Conservation (phyloP, 2,113 vertebrate genomes). For the Tychaedon coryphoeus region DNA sequence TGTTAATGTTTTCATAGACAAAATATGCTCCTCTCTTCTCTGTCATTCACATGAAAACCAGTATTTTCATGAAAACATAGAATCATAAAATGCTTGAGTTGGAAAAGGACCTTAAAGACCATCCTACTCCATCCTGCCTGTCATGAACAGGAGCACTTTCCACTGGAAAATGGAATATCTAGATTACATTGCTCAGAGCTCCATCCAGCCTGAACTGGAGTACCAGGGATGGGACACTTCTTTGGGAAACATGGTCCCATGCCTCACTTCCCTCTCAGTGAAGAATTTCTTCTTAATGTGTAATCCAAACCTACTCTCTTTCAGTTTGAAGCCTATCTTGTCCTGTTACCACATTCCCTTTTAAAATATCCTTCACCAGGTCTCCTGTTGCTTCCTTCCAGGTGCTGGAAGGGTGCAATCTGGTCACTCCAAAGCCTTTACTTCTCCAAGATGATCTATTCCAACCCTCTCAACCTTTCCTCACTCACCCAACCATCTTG, state of each 20-base stretch:
- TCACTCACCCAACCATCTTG: not conserved
- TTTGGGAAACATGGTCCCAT: not conserved
- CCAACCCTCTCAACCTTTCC: not conserved
- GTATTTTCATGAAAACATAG: not conserved
- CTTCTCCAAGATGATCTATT: not conserved
- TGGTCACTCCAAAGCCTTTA: accelerated
- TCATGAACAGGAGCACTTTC: not conserved
- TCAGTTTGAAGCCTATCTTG: not conserved
- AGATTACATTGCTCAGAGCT: not conserved
- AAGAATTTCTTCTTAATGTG: not conserved
- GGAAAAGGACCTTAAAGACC: not conserved
- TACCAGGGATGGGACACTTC: not conserved
- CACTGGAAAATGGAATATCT: too few species aligned
- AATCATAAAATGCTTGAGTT: not conserved
- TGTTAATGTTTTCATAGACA: not conserved
- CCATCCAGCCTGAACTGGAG: not conserved
- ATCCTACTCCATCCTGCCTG: not conserved
- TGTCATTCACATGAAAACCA: not conserved
- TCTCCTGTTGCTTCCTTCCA: not conserved
- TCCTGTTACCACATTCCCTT: not conserved
- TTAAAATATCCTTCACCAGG: too few species aligned
- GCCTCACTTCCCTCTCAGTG: not conserved
- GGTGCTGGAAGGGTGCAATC: not conserved
- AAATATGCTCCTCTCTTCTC: not conserved
- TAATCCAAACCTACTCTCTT: not conserved